Evolutionary conservation across 2,113 vertebrate species (phyloP).

Genomic region (Fregata magnificens): DNA sequence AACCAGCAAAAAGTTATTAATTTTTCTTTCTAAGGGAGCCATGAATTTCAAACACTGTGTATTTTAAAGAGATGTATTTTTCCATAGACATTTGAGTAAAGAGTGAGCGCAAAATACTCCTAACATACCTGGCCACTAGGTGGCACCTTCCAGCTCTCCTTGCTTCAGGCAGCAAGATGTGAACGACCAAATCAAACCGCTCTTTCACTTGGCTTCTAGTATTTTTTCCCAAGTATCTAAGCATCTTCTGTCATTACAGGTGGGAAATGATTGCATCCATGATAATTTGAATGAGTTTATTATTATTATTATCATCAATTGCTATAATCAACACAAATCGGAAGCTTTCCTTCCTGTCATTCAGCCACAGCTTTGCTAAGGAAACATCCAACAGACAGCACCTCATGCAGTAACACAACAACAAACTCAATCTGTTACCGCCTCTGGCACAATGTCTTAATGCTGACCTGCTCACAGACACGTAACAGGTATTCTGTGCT

Average conservation of each 20-base stretch:
- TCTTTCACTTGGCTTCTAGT: neutral
- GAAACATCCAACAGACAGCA: neutral
- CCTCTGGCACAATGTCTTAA: neutral
- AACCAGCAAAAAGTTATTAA: neutral
- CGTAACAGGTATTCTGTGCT: neutral
- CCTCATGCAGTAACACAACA: neutral
- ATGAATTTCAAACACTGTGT: neutral
- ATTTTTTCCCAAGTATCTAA: neutral
- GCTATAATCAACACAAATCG: conserved; percentile 24
- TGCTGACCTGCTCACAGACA: neutral
- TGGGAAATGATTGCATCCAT: conserved; percentile 9
- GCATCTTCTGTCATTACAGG: neutral
- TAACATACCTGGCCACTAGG: neutral
- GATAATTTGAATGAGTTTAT: conserved; percentile 19
- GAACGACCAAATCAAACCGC: neutral
- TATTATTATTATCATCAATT: conserved; percentile 4
- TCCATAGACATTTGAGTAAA: neutral
- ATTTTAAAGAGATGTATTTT: neutral
- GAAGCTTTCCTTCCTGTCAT: conserved; percentile 28
- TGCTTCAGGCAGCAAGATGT: neutral
- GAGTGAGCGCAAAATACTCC: neutral
- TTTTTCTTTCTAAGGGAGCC: neutral
- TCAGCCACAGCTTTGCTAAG: neutral
- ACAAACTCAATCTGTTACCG: neutral
- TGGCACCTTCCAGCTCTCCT: neutral